These are phyloP conservation scores for Drosophila affinis DNA, from an alignment of 2,888 invertebrate genomes.

Conservation along the genomic window DNA sequence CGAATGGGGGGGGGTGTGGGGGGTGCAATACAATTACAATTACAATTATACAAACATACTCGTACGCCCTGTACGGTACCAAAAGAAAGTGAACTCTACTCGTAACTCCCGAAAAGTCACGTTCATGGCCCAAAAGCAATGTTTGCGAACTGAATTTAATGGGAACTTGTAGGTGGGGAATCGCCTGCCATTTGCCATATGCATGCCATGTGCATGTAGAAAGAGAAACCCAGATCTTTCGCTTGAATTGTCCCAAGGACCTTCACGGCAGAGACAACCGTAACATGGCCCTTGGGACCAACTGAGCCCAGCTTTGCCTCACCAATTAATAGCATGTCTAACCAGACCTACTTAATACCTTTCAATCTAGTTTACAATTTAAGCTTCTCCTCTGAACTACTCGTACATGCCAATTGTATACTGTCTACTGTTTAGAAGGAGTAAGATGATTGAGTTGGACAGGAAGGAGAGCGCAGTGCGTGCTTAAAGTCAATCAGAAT, in stretches of 20 bases:
- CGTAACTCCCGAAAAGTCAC: conserved; percentile 62
- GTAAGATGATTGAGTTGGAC: background rate
- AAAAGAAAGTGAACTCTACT: conserved; percentile 64
- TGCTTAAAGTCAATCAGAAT: background rate
- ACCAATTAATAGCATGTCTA: background rate
- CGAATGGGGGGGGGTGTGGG: conserved; percentile 11
- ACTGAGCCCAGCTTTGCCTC: background rate
- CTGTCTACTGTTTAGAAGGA: background rate
- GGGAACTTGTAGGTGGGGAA: conserved; percentile 25
- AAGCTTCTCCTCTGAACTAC: background rate
- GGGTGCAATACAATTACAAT: conserved; percentile 21
- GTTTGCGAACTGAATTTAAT: conserved; percentile 20
- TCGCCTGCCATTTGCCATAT: conserved; percentile 10
- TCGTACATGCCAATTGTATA: too few species aligned
- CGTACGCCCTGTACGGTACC: conserved; percentile 10
- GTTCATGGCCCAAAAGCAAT: conserved; percentile 49
- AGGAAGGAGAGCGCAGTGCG: too few species aligned
- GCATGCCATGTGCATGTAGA: too few species aligned
- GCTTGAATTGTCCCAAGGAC: background rate
- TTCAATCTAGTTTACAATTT: background rate
- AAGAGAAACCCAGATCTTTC: conserved; percentile 1
- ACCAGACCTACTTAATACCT: too few species aligned
- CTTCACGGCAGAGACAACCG: background rate
- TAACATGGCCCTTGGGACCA: background rate
- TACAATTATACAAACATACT: conserved; percentile 25